Percentiles rank a stretch among this genome's conserved stretches.
These are phyloP conservation scores for Scomberomorus guttatus DNA, from an alignment of 2,797 vertebrate genomes.

Conservation along the genomic window DNA sequence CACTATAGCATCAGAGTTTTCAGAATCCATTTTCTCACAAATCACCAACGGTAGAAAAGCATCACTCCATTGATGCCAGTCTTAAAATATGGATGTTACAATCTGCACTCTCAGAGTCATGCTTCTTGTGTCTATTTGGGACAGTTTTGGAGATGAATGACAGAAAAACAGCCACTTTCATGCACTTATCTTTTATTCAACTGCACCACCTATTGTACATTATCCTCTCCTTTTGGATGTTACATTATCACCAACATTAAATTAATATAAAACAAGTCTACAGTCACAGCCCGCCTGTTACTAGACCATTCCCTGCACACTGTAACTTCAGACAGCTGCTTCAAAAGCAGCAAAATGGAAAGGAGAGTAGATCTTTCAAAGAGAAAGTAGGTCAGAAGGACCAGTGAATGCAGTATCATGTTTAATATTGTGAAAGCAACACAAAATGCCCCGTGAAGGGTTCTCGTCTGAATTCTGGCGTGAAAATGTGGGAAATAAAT, in stretches of 20 bases:
- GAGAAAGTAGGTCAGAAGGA: conserved; percentile 54
- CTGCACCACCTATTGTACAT: neutral
- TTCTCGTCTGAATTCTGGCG: neutral
- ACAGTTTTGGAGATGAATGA: conserved; percentile 27
- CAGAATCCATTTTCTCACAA: conserved; percentile 41
- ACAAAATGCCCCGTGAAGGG: conserved; percentile 2
- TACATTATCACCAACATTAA: neutral
- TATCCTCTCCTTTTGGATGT: neutral
- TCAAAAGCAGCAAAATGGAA: conserved; percentile 33
- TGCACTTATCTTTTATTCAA: neutral
- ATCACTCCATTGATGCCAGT: neutral
- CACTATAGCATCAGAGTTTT: conserved; percentile 20
- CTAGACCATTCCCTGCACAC: neutral
- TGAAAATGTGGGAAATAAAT: neutral
- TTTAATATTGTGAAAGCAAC: conserved; percentile 25
- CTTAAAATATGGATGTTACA: conserved; percentile 30
- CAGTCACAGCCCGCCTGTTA: neutral
- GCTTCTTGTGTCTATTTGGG: conserved; percentile 1
- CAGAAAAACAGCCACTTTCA: conserved; percentile 31
- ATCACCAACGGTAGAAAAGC: neutral
- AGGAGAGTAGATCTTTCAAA: conserved; percentile 13
- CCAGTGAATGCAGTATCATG: conserved; percentile 8
- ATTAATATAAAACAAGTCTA: neutral
- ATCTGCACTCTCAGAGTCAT: neutral
- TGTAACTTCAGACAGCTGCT: conserved; percentile 19